Conservation (phyloP, 1,140 invertebrate genomes). For the Macrosteles quadrilineatus region DNA sequence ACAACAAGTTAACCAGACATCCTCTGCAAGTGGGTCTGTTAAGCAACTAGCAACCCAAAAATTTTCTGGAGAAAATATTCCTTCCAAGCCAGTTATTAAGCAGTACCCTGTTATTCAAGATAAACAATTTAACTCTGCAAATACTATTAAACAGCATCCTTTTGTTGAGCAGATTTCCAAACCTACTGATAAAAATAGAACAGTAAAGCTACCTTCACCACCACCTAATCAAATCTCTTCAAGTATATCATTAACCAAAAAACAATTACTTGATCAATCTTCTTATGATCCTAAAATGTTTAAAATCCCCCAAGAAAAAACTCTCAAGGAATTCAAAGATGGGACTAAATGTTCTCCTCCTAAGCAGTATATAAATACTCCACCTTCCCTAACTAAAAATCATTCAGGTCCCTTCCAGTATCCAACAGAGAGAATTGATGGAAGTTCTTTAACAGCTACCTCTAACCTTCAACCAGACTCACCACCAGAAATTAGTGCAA, state of each 20-base stretch:
- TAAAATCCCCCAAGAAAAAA: neutral
- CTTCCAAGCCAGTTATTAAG: constrained; percentile 33
- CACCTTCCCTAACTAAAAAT: neutral
- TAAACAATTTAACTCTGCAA: constrained; percentile 21
- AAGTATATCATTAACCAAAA: neutral
- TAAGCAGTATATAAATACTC: constrained; percentile 22
- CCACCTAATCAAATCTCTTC: neutral
- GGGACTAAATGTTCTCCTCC: constrained; percentile 3
- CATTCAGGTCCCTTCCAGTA: neutral
- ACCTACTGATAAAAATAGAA: neutral
- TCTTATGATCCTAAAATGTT: neutral
- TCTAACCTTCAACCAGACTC: neutral
- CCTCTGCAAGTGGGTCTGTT: constrained; percentile 49
- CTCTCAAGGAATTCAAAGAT: neutral
- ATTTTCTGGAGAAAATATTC: constrained; percentile 36
- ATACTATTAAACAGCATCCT: neutral
- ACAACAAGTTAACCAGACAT: constrained; percentile 28
- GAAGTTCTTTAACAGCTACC: neutral
- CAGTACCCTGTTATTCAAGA: constrained; percentile 22
- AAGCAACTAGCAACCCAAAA: constrained; percentile 45
- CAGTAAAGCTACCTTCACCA: neutral
- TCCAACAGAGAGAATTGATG: neutral
- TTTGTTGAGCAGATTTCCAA: constrained; percentile 12
- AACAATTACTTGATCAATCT: neutral
- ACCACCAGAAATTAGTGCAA: neutral